phyloP scores from a whole-genome alignment of 2,888 invertebrate species.

The Drosophila melanosoma region DNA sequence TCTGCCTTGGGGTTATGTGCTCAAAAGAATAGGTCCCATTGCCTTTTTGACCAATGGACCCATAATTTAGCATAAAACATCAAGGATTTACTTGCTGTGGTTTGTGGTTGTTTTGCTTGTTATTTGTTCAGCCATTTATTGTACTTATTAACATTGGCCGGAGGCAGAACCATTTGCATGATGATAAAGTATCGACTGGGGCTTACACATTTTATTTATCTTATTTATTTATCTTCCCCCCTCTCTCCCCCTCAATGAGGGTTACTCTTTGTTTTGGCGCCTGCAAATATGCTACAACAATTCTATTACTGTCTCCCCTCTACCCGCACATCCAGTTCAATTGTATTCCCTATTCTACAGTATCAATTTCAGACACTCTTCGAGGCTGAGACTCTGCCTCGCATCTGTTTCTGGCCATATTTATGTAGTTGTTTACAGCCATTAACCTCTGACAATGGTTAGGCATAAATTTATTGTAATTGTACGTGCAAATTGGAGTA shows the following conservation, averaged over 20 bases:
- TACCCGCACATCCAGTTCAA: neutral
- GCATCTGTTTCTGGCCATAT: slow-evolving; percentile 28
- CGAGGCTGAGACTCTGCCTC: neutral
- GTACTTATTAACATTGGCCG: slow-evolving; percentile 57
- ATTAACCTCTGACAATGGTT: slow-evolving; percentile 48
- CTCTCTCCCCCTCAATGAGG: no score
- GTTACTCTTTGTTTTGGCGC: slow-evolving; percentile 34
- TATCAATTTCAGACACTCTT: neutral
- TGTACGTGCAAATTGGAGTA: slow-evolving; percentile 70
- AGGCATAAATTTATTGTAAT: slow-evolving; percentile 70
- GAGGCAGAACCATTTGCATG: slow-evolving; percentile 61
- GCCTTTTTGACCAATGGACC: slow-evolving; percentile 23
- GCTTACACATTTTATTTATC: slow-evolving; percentile 64
- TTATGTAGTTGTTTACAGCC: slow-evolving; percentile 76
- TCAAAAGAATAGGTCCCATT: slow-evolving; percentile 14
- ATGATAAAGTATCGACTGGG: slow-evolving; percentile 76
- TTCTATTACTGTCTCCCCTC: slow-evolving; percentile 51
- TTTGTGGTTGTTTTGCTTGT: slow-evolving; percentile 13
- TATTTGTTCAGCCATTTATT: slow-evolving; percentile 50
- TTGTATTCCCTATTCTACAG: slow-evolving; percentile 14
- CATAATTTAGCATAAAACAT: slow-evolving; percentile 45
- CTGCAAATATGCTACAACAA: slow-evolving; percentile 56
- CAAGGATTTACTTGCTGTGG: slow-evolving; percentile 22
- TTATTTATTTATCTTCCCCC: slow-evolving; percentile 38
- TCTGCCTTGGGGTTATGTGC: slow-evolving; percentile 30